Percentiles rank a stretch among this genome's conserved stretches.
These are phyloP conservation scores for Eristalinus sepulchralis DNA, from an alignment of 2,888 invertebrate species.

Conservation along the genomic window DNA sequence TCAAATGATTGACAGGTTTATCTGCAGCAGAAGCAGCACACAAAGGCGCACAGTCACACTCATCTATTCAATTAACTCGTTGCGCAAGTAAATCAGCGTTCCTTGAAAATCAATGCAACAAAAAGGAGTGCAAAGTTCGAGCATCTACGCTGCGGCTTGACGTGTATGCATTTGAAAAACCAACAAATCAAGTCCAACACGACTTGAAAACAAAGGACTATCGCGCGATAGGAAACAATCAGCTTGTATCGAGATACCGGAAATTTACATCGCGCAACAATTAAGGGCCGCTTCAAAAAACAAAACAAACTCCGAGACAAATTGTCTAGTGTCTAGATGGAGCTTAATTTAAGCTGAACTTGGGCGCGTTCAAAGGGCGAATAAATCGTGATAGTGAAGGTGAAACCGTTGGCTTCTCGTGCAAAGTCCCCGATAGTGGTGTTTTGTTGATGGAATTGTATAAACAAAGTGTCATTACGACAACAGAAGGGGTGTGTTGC, in stretches of 20 bases:
- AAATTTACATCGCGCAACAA: neutral
- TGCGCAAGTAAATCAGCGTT: conserved; percentile 23
- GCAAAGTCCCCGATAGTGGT: neutral
- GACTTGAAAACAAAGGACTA: conserved; percentile 33
- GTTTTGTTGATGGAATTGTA: neutral
- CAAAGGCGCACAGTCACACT: neutral
- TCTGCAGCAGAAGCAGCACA: neutral
- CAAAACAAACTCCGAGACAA: neutral
- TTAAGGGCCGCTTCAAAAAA: too few relatives aligned
- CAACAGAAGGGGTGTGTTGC: neutral
- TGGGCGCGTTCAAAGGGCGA: neutral
- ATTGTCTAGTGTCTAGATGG: neutral
- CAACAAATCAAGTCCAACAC: neutral
- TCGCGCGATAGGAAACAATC: neutral
- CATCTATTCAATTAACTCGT: conserved; percentile 22
- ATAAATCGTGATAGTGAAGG: neutral
- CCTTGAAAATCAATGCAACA: neutral
- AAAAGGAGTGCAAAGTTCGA: conserved; percentile 30
- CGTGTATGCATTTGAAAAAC: conserved; percentile 14
- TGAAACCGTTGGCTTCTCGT: neutral
- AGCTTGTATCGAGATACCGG: neutral
- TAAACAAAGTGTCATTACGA: neutral
- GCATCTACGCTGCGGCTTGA: conserved; percentile 19
- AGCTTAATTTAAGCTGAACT: neutral
- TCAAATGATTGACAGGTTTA: conserved; percentile 22